phyloP scores from a whole-genome alignment of 2,888 invertebrate species.

The Antheraea yamamai region DNA sequence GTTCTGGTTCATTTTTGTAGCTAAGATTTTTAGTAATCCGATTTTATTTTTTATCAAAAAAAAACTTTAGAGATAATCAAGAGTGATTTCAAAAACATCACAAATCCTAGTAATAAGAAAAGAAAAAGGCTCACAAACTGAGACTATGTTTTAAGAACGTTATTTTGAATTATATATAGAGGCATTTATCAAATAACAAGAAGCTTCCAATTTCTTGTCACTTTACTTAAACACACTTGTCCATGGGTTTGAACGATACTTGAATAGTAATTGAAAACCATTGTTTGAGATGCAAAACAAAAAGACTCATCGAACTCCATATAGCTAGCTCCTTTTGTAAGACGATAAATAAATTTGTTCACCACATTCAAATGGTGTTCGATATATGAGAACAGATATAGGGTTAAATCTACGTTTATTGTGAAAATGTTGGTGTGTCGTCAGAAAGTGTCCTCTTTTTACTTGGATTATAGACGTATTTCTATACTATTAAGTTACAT shows the following conservation, averaged over 20 bases:
- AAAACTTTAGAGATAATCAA: neutral
- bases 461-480: neutral
- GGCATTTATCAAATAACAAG: neutral
- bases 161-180: neutral
- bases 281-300: slow-evolving; percentile 5
- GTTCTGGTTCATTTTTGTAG: no score
- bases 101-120: neutral
- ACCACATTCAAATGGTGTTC: neutral
- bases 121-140: neutral
- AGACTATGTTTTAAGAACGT: neutral
- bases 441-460: no score
- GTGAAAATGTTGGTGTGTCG: neutral
- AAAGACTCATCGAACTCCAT: slow-evolving; percentile 1
- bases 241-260: neutral
- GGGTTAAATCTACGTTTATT: neutral
- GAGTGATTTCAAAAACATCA: neutral
- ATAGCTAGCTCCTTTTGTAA: neutral
- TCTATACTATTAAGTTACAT: neutral
- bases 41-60: neutral
- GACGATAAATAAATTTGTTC: neutral
- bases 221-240: neutral
- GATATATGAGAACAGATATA: neutral
- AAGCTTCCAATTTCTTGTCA: neutral
- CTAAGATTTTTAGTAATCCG: no score
- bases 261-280: slow-evolving; percentile 8